Percentiles rank a stretch among this genome's conserved stretches.
Evolutionary conservation across 2,797 vertebrate species (phyloP).

Genomic region (Amphiprion clarkii): DNA sequence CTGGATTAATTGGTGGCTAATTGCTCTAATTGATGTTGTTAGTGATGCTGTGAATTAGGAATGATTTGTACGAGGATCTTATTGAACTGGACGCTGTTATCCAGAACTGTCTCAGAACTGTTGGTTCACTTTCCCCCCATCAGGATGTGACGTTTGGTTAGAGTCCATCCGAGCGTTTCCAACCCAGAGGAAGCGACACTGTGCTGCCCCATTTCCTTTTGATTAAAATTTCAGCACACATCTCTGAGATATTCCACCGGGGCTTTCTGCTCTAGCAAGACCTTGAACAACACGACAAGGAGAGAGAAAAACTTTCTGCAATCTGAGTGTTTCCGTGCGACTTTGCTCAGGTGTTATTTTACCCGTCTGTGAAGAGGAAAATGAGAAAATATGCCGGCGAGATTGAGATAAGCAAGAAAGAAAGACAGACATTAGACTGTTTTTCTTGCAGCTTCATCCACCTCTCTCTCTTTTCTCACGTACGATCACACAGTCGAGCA

Average conservation of each 20-base stretch:
- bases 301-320: constrained; percentile 25
- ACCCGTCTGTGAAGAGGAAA: background rate
- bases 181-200: constrained; percentile 35
- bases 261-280: constrained; percentile 42
- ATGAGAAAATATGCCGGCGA: constrained; percentile 16
- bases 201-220: constrained; percentile 39
- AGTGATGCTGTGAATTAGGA: background rate
- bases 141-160: constrained; percentile 2
- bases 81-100: background rate
- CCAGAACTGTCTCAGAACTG: background rate
- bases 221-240: constrained; percentile 50
- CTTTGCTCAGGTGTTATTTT: constrained; percentile 19
- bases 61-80: constrained; percentile 5
- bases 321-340: background rate
- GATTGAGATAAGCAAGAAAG: constrained; percentile 20
- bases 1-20: background rate
- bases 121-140: background rate
- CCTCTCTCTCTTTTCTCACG: background rate
- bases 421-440: background rate
- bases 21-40: constrained; percentile 22
- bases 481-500: constrained; percentile 8
- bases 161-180: constrained; percentile 33
- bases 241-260: constrained; percentile 33
- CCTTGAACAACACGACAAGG: constrained; percentile 43
- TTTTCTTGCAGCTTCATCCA: background rate